A percentile compares a stretch with the other conserved stretches of the same genome.
These are phyloP conservation scores for Zaprionus lachaisei DNA, from an alignment of 1,140 invertebrate genomes.

Conservation along the genomic window DNA sequence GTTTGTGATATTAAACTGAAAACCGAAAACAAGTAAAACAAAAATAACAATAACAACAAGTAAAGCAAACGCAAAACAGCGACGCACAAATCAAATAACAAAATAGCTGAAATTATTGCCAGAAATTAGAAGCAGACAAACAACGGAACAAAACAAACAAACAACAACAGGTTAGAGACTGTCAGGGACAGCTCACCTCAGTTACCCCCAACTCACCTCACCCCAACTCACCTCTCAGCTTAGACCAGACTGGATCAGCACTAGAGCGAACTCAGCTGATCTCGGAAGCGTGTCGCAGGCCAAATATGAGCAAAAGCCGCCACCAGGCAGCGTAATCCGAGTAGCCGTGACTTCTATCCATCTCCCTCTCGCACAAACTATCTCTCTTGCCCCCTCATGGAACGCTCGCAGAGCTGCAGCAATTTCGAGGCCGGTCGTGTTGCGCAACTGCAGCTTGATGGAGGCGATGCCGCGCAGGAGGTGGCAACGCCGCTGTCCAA, in stretches of 20 bases:
- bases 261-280: slow-evolving; percentile 12
- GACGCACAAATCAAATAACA: slow-evolving; percentile 41
- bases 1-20: slow-evolving; percentile 51
- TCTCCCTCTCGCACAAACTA: slow-evolving; percentile 6
- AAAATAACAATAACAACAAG: slow-evolving; percentile 40
- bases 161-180: slow-evolving; percentile 11
- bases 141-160: slow-evolving; percentile 25
- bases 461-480: slow-evolving; percentile 7
- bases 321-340: slow-evolving; percentile 52
- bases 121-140: slow-evolving; percentile 29
- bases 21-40: slow-evolving; percentile 40
- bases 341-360: slow-evolving; percentile 63
- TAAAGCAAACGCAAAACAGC: slow-evolving; percentile 41
- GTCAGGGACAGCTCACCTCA: slow-evolving; percentile 29
- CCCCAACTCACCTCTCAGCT: background rate
- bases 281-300: slow-evolving; percentile 46
- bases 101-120: slow-evolving; percentile 68
- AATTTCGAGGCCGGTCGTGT: slow-evolving; percentile 57
- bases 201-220: slow-evolving; percentile 20
- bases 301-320: slow-evolving; percentile 68
- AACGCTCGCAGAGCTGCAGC: slow-evolving; percentile 70
- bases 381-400: slow-evolving; percentile 42
- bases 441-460: slow-evolving; percentile 1
- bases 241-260: slow-evolving; percentile 12
- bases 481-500: background rate